Evolutionary conservation across 2,113 vertebrate species (phyloP), one percentile per base, ranked within the genome.

Genomic region (Erpornis zantholeuca): DNA sequence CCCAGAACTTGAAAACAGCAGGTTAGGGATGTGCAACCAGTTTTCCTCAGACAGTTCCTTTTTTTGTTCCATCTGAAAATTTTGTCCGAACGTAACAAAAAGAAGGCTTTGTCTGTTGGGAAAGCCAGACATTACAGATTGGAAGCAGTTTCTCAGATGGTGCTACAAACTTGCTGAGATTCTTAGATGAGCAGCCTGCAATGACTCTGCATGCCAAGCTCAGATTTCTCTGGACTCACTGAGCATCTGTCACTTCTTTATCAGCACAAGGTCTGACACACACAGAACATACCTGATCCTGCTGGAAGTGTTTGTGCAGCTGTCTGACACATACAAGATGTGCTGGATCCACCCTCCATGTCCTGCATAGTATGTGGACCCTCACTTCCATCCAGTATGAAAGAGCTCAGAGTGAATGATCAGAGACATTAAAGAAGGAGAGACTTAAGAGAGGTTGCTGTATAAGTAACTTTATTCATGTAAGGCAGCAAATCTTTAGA

Each of bases 311-410:
- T 21, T 9, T 25, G 27, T 61, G n/a, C n/a, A n/a, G 36, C 36
- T 82, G 12, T 47, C 60, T 94, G 71, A 31, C 20, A 47, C 11
- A 33, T 2, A 17, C 4, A 27, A 8, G 25, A 11, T 24, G 12
- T 54, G 29, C 56, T 59, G 29, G 8, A 63, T 23, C 18, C 60
- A 29, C 28, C 29, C 29, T 27, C 36, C 22, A 6, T 23, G 66
- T 33, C 29, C 56, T 70, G 16, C 29, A 18, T 2, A 12, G 17
- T 5, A 5, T 0, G 3, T 23, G 16, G 8, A 45, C 14, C 29
- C 57, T 24, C 17, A 25, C 50, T 83, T 69, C 15, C 44, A 44
- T 6, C 25, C 28, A n/a, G 3, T 17, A 38, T 49, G 60, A 31
- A 73, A 59, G 17, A 78, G 18, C 9, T 38, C 24, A 17, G 15